Evolutionary conservation across 1,140 invertebrate species (phyloP), one percentile per base, ranked within the genome.

Genomic region (Drosophila mauritiana): DNA sequence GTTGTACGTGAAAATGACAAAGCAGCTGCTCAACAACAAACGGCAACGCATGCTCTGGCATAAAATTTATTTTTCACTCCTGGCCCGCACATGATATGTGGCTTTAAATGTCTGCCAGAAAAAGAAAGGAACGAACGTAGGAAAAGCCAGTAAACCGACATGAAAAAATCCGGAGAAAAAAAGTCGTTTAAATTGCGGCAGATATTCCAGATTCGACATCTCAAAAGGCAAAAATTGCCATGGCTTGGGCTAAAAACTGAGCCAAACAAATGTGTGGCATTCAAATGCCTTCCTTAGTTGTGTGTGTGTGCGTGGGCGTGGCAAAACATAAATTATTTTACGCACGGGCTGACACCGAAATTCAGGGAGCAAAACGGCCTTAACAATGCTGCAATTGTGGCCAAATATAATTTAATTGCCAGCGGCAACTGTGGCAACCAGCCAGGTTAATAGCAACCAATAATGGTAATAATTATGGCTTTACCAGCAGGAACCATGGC

Each of bases 1-100:
- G n/a, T 42, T 49, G 15, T 73, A 84, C 81, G 69, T 79, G 82
- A 83, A 88, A 89, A 88, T 88, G 83, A 88, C 80, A 88, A 88
- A 88, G 83, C 84, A 89, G 79, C 83, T 83, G 79, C 69, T 84
- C 70, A 79, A 76, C 73, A 76, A 76, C 73, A 76, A 76, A 78
- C 72, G 79, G 68, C 79, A 78, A 81, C 56, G 70, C 80, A 83
- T 83, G 80, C 80, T 83, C 65, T 51, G 81, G 77, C 81, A 85
- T 81, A 69, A 80, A 86, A 80, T 85, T 85, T 84, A 85, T 84
- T 85, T 85, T 80, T 80, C 81, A 62, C 77, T 84, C 46, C 63
- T 63, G 53, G 34, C 51, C 42, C 63, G 2, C 20, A 22, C 62
- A 75, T 82, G 84, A 86, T 83, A 88, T 88, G 82, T 82, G 78